These are phyloP conservation scores for Naso thynnoides DNA, from an alignment of 2,797 vertebrate species.

Conservation along the genomic window DNA sequence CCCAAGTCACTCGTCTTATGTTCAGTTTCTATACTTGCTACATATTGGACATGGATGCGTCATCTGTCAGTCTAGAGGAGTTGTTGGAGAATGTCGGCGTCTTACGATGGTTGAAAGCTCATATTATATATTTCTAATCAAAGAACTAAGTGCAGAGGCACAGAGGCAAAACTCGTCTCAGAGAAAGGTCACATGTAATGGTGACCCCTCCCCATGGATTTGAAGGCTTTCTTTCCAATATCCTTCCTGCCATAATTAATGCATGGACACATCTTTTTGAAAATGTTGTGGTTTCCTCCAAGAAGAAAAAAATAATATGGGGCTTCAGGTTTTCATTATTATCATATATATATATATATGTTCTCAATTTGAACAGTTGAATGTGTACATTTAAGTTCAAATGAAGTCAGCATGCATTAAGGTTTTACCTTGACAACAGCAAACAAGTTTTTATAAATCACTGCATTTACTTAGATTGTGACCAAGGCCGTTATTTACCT, in stretches of 20 bases:
- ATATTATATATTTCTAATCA: constrained; percentile 67
- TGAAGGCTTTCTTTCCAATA: constrained; percentile 74
- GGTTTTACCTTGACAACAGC: too few species aligned
- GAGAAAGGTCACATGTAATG: constrained; percentile 75
- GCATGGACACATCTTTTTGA: constrained; percentile 41
- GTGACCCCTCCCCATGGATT: constrained; percentile 70
- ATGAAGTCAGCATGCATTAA: too few species aligned
- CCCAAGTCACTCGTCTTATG: constrained; percentile 22
- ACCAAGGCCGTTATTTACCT: too few species aligned
- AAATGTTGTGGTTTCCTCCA: constrained; percentile 27
- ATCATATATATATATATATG: too few species aligned
- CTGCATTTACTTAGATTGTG: too few species aligned
- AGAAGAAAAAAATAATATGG: constrained; percentile 12
- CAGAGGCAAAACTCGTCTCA: constrained; percentile 66
- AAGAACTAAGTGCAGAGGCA: constrained; percentile 62
- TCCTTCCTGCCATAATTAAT: constrained; percentile 64
- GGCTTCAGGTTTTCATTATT: constrained; percentile 16
- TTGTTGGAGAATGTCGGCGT: constrained; percentile 46
- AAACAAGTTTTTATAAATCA: background rate
- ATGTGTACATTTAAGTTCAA: too few species aligned
- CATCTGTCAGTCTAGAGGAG: constrained; percentile 40
- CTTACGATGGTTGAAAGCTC: constrained; percentile 44
- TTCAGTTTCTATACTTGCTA: constrained; percentile 27
- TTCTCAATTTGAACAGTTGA: too few species aligned
- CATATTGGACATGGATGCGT: constrained; percentile 45